Conservation (phyloP, 2,888 invertebrate genomes). For the Cephalotes varians region DNA sequence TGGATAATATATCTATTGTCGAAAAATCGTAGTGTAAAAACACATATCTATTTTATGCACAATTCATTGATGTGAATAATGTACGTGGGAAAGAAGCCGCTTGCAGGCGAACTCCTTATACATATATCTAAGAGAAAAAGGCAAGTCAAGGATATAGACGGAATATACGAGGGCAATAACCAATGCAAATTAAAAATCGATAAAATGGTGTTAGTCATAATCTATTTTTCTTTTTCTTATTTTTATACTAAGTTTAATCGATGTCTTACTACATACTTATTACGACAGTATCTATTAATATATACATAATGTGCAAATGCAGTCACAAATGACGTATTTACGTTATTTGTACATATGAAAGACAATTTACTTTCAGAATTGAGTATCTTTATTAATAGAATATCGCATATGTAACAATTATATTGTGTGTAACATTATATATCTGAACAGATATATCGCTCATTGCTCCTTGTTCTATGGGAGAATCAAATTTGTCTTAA, state of each 20-base stretch:
- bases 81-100: slow-evolving; percentile 54
- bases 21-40: slow-evolving; percentile 2
- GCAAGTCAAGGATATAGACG: slow-evolving; percentile 51
- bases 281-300: slow-evolving; percentile 25
- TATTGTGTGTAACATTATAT: slow-evolving; percentile 60
- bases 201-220: background rate
- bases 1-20: background rate
- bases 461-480: slow-evolving; percentile 19
- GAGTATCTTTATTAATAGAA: slow-evolving; percentile 72
- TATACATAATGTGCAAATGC: background rate
- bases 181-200: slow-evolving; percentile 21
- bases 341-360: background rate
- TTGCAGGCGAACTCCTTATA: slow-evolving; percentile 28
- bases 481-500: slow-evolving; percentile 54
- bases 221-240: slow-evolving; percentile 34
- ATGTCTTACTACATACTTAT: background rate
- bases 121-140: slow-evolving; percentile 22
- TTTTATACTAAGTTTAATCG: slow-evolving; percentile 18
- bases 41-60: slow-evolving; percentile 13
- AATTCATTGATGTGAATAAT: slow-evolving; percentile 45
- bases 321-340: background rate
- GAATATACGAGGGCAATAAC: slow-evolving; percentile 44
- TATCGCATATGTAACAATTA: slow-evolving; percentile 66
- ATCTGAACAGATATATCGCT: background rate
- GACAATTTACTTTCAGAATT: slow-evolving; percentile 9